A percentile compares a stretch with the other conserved stretches of the same genome.
These are phyloP conservation scores for Temnothorax rugatulus DNA, from an alignment of 2,888 invertebrate genomes.

Conservation along the genomic window DNA sequence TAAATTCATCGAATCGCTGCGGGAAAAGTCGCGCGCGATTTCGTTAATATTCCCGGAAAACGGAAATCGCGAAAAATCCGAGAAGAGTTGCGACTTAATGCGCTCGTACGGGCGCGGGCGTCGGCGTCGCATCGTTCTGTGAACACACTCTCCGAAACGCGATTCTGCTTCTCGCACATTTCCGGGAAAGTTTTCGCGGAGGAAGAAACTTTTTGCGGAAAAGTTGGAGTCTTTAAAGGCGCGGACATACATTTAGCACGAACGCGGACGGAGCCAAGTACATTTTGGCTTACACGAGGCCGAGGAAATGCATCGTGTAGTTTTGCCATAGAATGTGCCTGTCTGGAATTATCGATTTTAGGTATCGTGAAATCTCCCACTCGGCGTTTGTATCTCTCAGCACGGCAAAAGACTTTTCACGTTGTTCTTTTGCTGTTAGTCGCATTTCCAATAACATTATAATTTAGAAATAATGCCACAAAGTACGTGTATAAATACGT, in stretches of 20 bases:
- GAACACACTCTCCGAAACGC: neutral
- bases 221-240: conserved; percentile 22
- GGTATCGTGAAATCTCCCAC: conserved; percentile 32
- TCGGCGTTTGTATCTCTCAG: conserved; percentile 1
- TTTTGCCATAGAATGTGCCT: conserved; percentile 13
- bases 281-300: conserved; percentile 29
- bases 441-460: neutral
- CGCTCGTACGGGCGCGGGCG: neutral
- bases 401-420: neutral
- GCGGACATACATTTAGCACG: conserved; percentile 18
- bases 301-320: conserved; percentile 25
- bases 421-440: neutral
- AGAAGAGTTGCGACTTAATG: conserved; percentile 13
- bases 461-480: neutral
- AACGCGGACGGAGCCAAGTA: conserved; percentile 17
- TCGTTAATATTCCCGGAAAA: neutral
- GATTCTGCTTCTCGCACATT: conserved; percentile 4
- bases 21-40: neutral
- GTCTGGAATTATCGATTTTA: conserved; percentile 34
- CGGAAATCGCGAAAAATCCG: neutral
- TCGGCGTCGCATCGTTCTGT: neutral
- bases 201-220: conserved; percentile 1
- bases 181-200: conserved; percentile 17
- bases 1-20: neutral
- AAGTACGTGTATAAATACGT: neutral